A percentile compares a stretch with the other conserved stretches of the same genome.
These are phyloP conservation scores for Pseudomugil tenellus DNA, from an alignment of 2,797 vertebrate genomes.

Conservation along the genomic window DNA sequence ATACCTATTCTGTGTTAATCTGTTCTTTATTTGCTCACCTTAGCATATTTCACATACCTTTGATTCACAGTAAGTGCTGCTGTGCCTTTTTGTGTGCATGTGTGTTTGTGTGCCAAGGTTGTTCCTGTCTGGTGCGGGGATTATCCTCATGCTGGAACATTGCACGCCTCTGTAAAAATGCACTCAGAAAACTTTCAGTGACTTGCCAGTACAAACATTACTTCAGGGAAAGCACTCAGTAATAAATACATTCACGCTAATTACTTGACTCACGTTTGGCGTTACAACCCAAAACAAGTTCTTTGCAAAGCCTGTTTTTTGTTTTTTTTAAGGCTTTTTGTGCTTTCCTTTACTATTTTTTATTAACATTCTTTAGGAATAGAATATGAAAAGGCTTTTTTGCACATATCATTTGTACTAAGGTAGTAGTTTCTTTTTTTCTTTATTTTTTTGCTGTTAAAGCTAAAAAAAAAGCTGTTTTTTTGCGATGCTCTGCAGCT, in stretches of 20 bases:
- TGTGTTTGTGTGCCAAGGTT: constrained; percentile 55
- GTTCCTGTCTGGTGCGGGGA: constrained; percentile 61
- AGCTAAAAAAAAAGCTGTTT: too few relatives aligned
- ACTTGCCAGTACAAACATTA: constrained; percentile 39
- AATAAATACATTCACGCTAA: constrained; percentile 7
- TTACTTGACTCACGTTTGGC: constrained; percentile 1
- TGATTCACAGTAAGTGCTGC: background rate
- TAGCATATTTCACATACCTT: constrained; percentile 7
- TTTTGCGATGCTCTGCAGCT: background rate
- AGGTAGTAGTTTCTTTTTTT: background rate
- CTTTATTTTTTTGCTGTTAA: too few relatives aligned
- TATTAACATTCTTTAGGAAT: background rate
- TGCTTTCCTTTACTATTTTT: background rate
- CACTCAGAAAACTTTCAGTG: constrained; percentile 18
- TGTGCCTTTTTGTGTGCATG: constrained; percentile 19
- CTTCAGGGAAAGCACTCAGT: constrained; percentile 6
- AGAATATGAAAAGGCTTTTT: background rate
- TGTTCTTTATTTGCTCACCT: background rate
- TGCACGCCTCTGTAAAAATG: constrained; percentile 52
- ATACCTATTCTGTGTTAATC: background rate
- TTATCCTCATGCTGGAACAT: constrained; percentile 65
- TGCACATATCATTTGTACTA: background rate
- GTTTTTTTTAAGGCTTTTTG: background rate
- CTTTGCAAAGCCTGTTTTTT: too few relatives aligned
- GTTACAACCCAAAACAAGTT: background rate